A percentile compares a stretch with the other conserved stretches of the same genome.
These are phyloP conservation scores for Sebastes iracundus DNA, from an alignment of 2,797 vertebrate species.

Conservation along the genomic window DNA sequence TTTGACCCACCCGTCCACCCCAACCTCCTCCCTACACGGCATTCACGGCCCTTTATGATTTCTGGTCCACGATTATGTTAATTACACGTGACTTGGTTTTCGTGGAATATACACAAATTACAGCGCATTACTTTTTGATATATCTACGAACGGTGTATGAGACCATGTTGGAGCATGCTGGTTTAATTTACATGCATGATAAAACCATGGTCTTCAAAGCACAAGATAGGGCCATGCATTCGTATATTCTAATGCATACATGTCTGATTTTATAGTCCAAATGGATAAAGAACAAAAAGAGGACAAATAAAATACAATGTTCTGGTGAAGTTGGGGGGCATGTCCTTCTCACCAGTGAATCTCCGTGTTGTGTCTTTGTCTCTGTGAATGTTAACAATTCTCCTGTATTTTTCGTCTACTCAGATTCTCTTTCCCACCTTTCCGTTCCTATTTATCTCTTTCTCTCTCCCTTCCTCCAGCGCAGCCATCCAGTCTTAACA, in stretches of 20 bases:
- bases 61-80: too few relatives aligned
- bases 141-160: too few relatives aligned
- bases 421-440: slow-evolving; percentile 14
- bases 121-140: too few relatives aligned
- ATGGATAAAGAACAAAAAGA: not conserved
- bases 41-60: too few relatives aligned
- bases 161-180: not conserved
- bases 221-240: not conserved
- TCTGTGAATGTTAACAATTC: slow-evolving; percentile 5
- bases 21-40: too few relatives aligned
- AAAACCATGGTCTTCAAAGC: slow-evolving; percentile 5
- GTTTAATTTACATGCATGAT: not conserved
- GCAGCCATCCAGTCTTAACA: slow-evolving; percentile 18
- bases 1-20: too few relatives aligned
- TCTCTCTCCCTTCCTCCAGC: slow-evolving; percentile 17
- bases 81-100: too few relatives aligned
- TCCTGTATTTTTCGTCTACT: not conserved
- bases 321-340: not conserved
- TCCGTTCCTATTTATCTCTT: slow-evolving; percentile 50
- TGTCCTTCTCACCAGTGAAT: not conserved
- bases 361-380: not conserved
- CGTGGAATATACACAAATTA: too few relatives aligned
- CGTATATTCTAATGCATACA: not conserved
- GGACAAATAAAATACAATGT: not conserved
- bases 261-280: not conserved